Base-by-base conservation (phyloP, 1,140 invertebrate species). In the Pseudobourletiella spinata region DNA sequence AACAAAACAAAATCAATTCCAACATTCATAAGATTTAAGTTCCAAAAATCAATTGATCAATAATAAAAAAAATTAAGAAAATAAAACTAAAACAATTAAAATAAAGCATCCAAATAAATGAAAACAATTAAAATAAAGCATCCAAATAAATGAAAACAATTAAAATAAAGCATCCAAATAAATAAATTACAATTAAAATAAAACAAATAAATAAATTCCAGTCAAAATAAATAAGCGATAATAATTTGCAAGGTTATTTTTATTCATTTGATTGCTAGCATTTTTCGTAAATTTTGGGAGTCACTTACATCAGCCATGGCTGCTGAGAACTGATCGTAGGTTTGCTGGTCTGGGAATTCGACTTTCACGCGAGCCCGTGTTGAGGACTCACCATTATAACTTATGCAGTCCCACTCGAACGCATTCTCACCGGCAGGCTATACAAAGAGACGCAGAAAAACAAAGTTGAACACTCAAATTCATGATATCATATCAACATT, bases 291-390 rank as follows among this genome's bases (percentile, higher is more conserved):
- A n/a, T n/a, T n/a, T n/a, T n/a, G n/a, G n/a, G n/a, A n/a, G n/a
- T 35, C 16, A 57, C 56, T 58, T 57, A 64, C 63, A 46, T 64
- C 63, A 44, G 63, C 32, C 63, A 64, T 64, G 2, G 58, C 51
- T 16, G 43, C 26, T 2, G 57, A 20, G 44, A 64, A 64, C 28
- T 48, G 24, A 30, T 64, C 46, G 22, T 20, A 64, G 15, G 57
- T 57, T 26, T 64, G 57, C 14, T 60, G 50, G 43, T 59, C 57
- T 26, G 30, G 43, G 29, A 64, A 64, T 11, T 18, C 35, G 4
- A 46, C 57, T 26, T 43, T 43, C 25, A 64, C 52, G 29, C 58
- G 50, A 32, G 30, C 42, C 44, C 57, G 59, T 4, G 44, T 4
- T 1, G 63, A 6, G 11, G 25, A 16, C 3, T 59, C 50, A 8